A percentile compares a stretch with the other conserved stretches of the same genome.
Evolutionary conservation across 2,113 vertebrate species (phyloP).

Genomic region (Tichodroma muraria): DNA sequence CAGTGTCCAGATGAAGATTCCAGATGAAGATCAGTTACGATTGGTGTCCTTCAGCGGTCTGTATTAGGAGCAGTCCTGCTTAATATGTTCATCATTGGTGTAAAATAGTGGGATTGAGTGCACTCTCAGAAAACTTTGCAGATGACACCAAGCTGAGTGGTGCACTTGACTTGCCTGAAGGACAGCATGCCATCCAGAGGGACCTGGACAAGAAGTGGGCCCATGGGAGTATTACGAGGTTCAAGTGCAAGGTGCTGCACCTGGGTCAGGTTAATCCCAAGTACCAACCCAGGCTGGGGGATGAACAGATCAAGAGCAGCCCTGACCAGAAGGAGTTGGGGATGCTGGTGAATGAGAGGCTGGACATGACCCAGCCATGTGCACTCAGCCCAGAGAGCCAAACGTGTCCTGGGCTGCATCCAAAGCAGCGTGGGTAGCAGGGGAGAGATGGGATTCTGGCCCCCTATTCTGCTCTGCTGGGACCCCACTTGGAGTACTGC

Average conservation of each 20-base stretch:
- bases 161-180: fast-evolving
- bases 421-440: fast-evolving
- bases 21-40: background rate
- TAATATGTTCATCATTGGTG: background rate
- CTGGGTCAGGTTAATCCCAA: fast-evolving
- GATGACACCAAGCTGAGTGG: background rate
- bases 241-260: background rate
- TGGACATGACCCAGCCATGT: background rate
- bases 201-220: background rate
- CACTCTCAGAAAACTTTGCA: background rate
- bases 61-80: background rate
- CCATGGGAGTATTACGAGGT: fast-evolving
- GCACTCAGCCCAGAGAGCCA: background rate
- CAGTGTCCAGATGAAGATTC: background rate
- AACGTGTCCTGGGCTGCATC: background rate
- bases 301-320: background rate
- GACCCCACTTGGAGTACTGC: background rate
- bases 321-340: background rate
- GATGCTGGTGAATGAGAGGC: background rate
- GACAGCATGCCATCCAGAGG: background rate
- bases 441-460: background rate
- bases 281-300: fast-evolving
- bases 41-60: background rate
- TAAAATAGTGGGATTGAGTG: background rate
- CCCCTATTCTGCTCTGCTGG: background rate